Conservation (phyloP, 1,140 invertebrate species). For the Trachymyrmex cornetzi region DNA sequence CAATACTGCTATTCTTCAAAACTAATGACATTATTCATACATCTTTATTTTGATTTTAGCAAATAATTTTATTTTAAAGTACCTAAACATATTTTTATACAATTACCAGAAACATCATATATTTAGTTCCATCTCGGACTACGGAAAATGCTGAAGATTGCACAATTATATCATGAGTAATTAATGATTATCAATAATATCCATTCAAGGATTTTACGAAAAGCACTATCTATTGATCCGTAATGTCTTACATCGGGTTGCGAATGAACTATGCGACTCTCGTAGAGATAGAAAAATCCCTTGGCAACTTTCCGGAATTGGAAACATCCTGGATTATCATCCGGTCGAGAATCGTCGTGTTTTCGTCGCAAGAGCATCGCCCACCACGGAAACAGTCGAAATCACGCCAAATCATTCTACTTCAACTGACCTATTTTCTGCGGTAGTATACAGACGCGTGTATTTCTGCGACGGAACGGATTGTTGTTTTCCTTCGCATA, state of each 20-base stretch:
- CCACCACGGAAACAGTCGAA: slow-evolving; percentile 69
- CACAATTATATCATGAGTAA: slow-evolving; percentile 20
- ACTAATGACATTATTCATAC: background rate
- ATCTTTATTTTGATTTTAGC: background rate
- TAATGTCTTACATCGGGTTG: slow-evolving; percentile 24
- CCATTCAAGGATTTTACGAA: slow-evolving; percentile 29
- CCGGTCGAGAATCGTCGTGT: slow-evolving; percentile 71
- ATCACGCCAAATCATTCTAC: slow-evolving; percentile 75
- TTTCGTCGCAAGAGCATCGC: slow-evolving; percentile 68
- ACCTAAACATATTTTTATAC: background rate
- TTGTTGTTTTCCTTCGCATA: slow-evolving; percentile 56
- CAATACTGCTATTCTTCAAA: background rate
- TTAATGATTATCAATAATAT: slow-evolving; percentile 43
- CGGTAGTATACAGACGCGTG: slow-evolving; percentile 50
- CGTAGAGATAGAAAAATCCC: background rate
- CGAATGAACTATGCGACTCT: slow-evolving; percentile 18
- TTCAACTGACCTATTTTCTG: slow-evolving; percentile 70
- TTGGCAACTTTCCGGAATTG: slow-evolving; percentile 60
- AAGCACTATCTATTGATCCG: slow-evolving; percentile 33
- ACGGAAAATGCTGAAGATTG: background rate
- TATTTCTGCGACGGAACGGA: slow-evolving; percentile 61
- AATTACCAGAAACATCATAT: slow-evolving; percentile 9
- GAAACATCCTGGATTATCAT: slow-evolving; percentile 66
- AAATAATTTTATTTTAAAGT: background rate
- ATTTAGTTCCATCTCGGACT: background rate